Evolutionary conservation across 2,797 vertebrate species (phyloP).

Genomic region (Etheostoma perlongum): DNA sequence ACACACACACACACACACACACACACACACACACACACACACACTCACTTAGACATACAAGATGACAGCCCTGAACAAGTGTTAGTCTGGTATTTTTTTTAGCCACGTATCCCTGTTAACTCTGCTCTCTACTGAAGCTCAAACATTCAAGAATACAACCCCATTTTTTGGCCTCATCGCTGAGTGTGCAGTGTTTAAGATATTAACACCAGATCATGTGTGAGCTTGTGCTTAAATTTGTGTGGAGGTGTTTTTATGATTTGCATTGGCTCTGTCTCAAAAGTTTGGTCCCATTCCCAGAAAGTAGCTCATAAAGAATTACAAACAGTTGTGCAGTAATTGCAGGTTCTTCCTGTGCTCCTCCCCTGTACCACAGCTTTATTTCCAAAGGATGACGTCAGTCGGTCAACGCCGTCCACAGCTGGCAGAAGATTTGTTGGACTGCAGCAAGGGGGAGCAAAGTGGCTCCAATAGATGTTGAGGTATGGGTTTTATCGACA

Average conservation of each 20-base stretch:
- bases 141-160: conserved; percentile 29
- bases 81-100: conserved; percentile 44
- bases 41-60: conserved; percentile 52
- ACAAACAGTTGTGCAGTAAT: conserved; percentile 63
- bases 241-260: conserved; percentile 47
- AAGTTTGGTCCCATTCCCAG: conserved; percentile 54
- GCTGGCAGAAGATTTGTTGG: conserved; percentile 38
- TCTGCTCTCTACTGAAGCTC: conserved; percentile 29
- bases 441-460: conserved; percentile 2
- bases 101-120: conserved; percentile 37
- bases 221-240: conserved; percentile 26
- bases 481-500: neutral
- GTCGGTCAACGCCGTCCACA: conserved; percentile 43
- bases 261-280: conserved; percentile 42
- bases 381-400: conserved; percentile 74
- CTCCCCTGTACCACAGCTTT: conserved; percentile 61
- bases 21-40: conserved; percentile 43
- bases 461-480: conserved; percentile 9
- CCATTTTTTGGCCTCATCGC: conserved; percentile 2
- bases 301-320: conserved; percentile 64
- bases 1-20: conserved; percentile 36
- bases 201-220: conserved; percentile 18
- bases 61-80: conserved; percentile 64
- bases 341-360: conserved; percentile 57
- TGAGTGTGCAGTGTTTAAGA: conserved; percentile 35